Evolutionary conservation across 92 coral and sea anemone species (phyloP), one percentile per base, ranked within the genome.

Genomic region (Blastomussa wellsi): DNA sequence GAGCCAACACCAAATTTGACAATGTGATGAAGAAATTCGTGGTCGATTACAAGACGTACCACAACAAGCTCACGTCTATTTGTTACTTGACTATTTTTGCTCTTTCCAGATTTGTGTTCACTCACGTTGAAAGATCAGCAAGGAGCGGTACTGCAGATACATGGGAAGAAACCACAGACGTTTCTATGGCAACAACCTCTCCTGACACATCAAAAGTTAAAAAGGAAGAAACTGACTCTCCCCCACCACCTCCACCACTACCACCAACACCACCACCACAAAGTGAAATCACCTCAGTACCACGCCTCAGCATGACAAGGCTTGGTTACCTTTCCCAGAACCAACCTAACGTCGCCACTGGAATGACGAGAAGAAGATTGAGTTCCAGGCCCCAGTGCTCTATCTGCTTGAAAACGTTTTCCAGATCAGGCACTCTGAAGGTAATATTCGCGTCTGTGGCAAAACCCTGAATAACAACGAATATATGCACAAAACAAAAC

Each of bases 361-460:
- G n/a, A 62, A 39, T 17, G 49, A 31, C 48, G 32, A 41, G 38
- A 62, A 47, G 37, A 62, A 47, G 26, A n/a, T 35, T 26, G 52
- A 5, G 2, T 39, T 9, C 44, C 62, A 57, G 82, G 37, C 72
- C 72, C 26, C 73, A 79, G 82, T 79, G 82, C 73, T 20, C 82
- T 15, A 24, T 79, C 51, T 79, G 82, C n/a, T 36, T 31, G 20
- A 79, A 79, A 28, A 79, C 82, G 14, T 79, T 79, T 79, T 79
- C 82, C 3, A 47, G 82, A 62, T 79, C 82, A 62, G 82, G 82
- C 29, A 79, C 82, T 4, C 39, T 79, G 39, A 60, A 32, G 82
- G 82, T 79, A 60, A 55, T 36, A 13, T 20, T 53, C 8, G 22
- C 31, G 36, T 37, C 33, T 52, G 2, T 14, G 11, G 11, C 5